Evolutionary conservation across 2,797 vertebrate species (phyloP).

Genomic region (Pipistrellus kuhlii): DNA sequence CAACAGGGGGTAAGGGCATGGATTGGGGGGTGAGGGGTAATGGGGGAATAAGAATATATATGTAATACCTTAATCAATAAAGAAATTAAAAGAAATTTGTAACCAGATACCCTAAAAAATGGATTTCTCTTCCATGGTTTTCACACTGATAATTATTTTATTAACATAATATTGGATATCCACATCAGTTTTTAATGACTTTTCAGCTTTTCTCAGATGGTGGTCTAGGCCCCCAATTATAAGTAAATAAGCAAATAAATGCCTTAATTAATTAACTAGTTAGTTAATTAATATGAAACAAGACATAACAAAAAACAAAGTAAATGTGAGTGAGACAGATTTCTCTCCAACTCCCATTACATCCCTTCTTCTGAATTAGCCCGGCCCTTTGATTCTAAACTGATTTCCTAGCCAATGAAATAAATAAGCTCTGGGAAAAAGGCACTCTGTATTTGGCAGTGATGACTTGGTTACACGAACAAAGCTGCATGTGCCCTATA

Average conservation of each 20-base stretch:
- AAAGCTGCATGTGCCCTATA: background rate
- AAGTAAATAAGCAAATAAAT: background rate
- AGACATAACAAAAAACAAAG: background rate
- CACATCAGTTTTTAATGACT: background rate
- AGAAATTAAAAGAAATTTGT: background rate
- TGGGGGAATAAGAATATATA: too few relatives aligned
- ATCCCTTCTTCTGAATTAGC: background rate
- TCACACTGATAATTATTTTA: background rate
- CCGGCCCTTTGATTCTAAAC: background rate
- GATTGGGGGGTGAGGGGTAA: too few relatives aligned
- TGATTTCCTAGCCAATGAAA: background rate
- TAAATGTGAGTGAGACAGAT: background rate
- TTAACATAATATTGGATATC: background rate
- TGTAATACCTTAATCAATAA: too few relatives aligned
- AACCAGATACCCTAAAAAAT: background rate
- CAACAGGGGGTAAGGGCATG: too few relatives aligned
- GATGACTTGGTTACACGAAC: constrained; percentile 1
- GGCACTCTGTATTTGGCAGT: background rate
- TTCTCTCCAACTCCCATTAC: background rate
- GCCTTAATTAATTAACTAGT: background rate
- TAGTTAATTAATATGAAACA: background rate
- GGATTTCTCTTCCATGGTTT: background rate
- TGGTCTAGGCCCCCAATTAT: background rate
- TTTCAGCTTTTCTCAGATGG: background rate
- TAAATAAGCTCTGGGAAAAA: background rate